A percentile compares a stretch with the other conserved stretches of the same genome.
These are phyloP conservation scores for Sebastes alutus DNA, from an alignment of 2,797 vertebrate species.

Conservation along the genomic window DNA sequence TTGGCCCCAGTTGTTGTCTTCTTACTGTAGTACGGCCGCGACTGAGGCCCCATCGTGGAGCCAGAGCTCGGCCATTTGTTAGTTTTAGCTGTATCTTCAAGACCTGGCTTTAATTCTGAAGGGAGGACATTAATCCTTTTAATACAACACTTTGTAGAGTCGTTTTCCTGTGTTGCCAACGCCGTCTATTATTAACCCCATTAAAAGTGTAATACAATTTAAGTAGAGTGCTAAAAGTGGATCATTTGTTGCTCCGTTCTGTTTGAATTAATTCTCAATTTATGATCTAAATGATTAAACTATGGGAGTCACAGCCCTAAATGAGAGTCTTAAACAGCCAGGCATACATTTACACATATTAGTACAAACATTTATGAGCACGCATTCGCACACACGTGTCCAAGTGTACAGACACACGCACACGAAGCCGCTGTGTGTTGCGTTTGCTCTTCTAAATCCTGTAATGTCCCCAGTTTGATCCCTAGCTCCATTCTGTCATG, in stretches of 20 bases:
- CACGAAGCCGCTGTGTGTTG: conserved; percentile 38
- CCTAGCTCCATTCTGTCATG: conserved; percentile 73
- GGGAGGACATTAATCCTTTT: conserved; percentile 81
- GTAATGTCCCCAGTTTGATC: conserved; percentile 77
- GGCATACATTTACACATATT: conserved; percentile 67
- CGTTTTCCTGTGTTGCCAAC: conserved; percentile 74
- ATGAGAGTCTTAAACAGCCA: conserved; percentile 64
- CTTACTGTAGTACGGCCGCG: conserved; percentile 55
- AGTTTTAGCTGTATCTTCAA: conserved; percentile 75
- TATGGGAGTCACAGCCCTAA: conserved; percentile 60
- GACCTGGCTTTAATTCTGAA: conserved; percentile 72
- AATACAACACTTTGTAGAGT: conserved; percentile 78
- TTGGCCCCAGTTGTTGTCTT: conserved; percentile 68
- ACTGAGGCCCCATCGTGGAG: conserved; percentile 69
- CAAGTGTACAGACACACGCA: conserved; percentile 23
- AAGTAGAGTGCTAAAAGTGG: conserved; percentile 79
- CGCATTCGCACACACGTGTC: conserved; percentile 33
- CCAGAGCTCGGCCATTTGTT: conserved; percentile 75
- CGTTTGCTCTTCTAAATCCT: conserved; percentile 59
- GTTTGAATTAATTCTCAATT: conserved; percentile 79
- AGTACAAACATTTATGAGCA: conserved; percentile 64
- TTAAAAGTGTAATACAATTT: conserved; percentile 81
- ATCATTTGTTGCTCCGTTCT: conserved; percentile 78
- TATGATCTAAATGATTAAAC: conserved; percentile 79
- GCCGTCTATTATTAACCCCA: conserved; percentile 81